Evolutionary conservation across 2,113 vertebrate species (phyloP), one percentile per base, ranked within the genome.

Genomic region (Ctenomys sociabilis): DNA sequence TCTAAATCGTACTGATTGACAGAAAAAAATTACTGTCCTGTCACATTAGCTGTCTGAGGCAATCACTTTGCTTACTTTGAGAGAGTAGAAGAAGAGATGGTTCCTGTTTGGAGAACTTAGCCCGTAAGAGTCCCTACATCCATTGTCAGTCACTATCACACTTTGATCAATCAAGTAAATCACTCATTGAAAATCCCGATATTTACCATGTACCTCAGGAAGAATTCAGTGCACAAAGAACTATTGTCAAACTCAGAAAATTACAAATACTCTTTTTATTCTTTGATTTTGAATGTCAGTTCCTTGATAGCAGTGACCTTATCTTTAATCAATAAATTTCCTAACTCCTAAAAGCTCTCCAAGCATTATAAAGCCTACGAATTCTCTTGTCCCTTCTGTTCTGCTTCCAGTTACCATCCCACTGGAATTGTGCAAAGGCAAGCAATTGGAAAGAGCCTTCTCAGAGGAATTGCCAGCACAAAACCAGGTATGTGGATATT

Each of bases 251-350:
- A 35, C 70, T 72, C 12, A 59, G 28, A n/a, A 91, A 94, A 94
- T 54, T 75, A 94, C 64, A 96, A 85, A 12, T 91, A 85, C 90
- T 72, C 84, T 96, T 91, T 54, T 80, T 80, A 80, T 52, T 94
- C 88, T 88, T 96, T 97, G 93, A 91, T 90, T 97, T 96, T 90
- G 35, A 95, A 95, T 86, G 92, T 14, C 95, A 96, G 84, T 89
- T 92, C 26, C 40, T 89, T 91, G 30, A 89, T 30, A 95, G 32
- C 96, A 68, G 61, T 93, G 68, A 96, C 92, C 84, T 96, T 94
- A 85, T 91, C 30, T 45, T 91, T 89, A 94, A 94, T 91, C 40
- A 91, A 45, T 40, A 43, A 66, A 86, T 89, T 77, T 91, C 90
- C 68, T 78, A 93, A 91, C 85, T 72, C 32, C 14, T 19, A 86